Conservation (phyloP, 2,113 vertebrate genomes). For the Myotis brandtii region DNA sequence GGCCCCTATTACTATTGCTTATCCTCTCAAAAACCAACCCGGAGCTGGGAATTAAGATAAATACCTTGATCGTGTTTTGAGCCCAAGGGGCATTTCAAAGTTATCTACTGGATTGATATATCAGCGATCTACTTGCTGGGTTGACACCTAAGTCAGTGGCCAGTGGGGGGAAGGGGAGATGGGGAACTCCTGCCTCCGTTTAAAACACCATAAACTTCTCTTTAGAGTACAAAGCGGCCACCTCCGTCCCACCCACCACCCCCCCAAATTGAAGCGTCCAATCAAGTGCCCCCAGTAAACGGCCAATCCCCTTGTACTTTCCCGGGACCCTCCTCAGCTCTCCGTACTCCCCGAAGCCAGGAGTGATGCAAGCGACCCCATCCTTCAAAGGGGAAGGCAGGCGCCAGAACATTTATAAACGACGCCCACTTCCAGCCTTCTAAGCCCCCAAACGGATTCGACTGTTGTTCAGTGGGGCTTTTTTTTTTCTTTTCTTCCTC, state of each 20-base stretch:
- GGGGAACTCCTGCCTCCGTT: background rate
- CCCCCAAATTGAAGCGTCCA: constrained; percentile 56
- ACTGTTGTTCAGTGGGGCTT: constrained; percentile 78
- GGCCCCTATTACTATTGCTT: background rate
- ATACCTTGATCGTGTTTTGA: background rate
- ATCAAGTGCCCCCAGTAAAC: constrained; percentile 62
- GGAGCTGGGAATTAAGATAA: background rate
- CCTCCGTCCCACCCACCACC: background rate
- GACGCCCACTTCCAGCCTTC: constrained; percentile 59
- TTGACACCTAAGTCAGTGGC: constrained; percentile 33
- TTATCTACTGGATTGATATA: constrained; percentile 38
- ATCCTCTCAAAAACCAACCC: background rate
- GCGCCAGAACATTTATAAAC: constrained; percentile 43
- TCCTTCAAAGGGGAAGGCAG: constrained; percentile 36
- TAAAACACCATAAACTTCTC: constrained; percentile 22
- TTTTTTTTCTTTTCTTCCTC: constrained; percentile 81
- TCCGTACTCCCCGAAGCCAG: background rate
- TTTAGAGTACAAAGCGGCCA: constrained; percentile 65
- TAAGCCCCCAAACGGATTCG: constrained; percentile 74
- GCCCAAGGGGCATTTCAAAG: constrained; percentile 56
- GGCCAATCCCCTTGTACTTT: constrained; percentile 70
- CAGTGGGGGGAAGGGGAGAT: background rate
- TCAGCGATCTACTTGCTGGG: constrained; percentile 6
- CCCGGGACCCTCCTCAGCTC: constrained; percentile 60
- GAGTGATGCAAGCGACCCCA: constrained; percentile 59